These are phyloP conservation scores for Tachuris rubrigastra DNA, from an alignment of 2,113 vertebrate species.

Conservation along the genomic window DNA sequence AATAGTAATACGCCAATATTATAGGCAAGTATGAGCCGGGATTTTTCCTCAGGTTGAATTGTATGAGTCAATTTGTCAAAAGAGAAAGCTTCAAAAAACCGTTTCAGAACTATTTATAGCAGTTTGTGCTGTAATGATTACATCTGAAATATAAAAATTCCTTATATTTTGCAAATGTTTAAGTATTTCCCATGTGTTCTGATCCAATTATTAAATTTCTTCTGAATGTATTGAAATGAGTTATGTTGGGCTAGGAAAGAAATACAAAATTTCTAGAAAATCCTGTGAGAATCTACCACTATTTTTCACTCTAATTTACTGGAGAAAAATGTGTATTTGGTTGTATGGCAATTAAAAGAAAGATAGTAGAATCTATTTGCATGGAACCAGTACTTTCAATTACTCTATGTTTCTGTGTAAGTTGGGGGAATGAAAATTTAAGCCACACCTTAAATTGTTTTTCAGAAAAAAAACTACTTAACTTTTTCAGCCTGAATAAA, in stretches of 20 bases:
- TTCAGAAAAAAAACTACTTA: background rate
- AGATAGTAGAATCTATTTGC: background rate
- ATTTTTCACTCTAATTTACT: background rate
- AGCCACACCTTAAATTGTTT: background rate
- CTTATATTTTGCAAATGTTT: background rate
- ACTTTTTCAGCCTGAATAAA: background rate
- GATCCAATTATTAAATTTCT: background rate
- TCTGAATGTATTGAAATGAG: background rate
- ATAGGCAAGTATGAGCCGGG: background rate
- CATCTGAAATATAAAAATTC: background rate
- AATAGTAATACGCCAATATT: accelerated
- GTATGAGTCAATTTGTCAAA: background rate
- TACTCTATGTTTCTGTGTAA: background rate
- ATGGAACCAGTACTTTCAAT: background rate
- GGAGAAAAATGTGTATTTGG: background rate
- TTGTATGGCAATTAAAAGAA: background rate
- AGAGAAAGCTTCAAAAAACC: background rate
- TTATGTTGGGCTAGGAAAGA: background rate
- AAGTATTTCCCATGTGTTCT: accelerated
- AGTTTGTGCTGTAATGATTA: background rate
- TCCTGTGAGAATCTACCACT: background rate
- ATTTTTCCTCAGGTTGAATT: background rate
- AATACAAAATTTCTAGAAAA: background rate
- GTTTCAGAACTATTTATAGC: background rate
- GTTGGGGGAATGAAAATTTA: background rate